Percentiles rank a stretch among this genome's conserved stretches.
Evolutionary conservation across 2,113 vertebrate species (phyloP).

Genomic region (Perca flavescens): DNA sequence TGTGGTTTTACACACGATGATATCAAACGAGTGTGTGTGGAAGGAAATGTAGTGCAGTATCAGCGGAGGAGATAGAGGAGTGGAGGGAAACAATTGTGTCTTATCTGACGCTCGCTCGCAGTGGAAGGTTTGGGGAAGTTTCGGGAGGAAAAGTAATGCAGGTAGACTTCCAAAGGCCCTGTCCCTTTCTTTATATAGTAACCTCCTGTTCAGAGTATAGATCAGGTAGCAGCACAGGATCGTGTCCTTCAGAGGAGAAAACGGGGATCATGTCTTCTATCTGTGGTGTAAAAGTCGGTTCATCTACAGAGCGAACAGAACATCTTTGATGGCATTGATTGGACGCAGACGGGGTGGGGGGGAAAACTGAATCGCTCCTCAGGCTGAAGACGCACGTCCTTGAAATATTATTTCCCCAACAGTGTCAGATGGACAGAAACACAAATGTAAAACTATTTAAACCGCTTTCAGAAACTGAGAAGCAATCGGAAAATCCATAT

Average conservation of each 20-base stretch:
- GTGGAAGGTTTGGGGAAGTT: slow-evolving; percentile 68
- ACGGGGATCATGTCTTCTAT: slow-evolving; percentile 39
- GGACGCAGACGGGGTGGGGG: not conserved
- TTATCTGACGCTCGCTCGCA: slow-evolving; percentile 65
- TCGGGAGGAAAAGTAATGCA: slow-evolving; percentile 71
- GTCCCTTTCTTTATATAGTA: slow-evolving; percentile 79
- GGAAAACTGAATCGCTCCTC: slow-evolving; percentile 37
- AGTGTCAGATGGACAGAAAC: not conserved
- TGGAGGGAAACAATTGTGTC: not conserved
- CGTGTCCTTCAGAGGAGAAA: slow-evolving; percentile 76
- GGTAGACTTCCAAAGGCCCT: slow-evolving; percentile 70
- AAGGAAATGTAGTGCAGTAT: slow-evolving; percentile 10
- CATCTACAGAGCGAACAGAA: slow-evolving; percentile 9
- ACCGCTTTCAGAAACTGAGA: not conserved
- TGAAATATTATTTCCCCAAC: slow-evolving; percentile 50
- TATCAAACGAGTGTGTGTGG: slow-evolving; percentile 26
- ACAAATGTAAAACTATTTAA: not conserved
- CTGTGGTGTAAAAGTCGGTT: slow-evolving; percentile 41
- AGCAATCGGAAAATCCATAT: not conserved
- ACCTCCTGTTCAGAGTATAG: slow-evolving; percentile 77
- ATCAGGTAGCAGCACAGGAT: slow-evolving; percentile 75
- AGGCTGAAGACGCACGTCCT: slow-evolving; percentile 24
- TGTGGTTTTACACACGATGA: slow-evolving; percentile 30
- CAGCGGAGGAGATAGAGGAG: slow-evolving; percentile 19
- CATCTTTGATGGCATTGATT: slow-evolving; percentile 43